These are phyloP conservation scores for Lepidurus apus DNA, from an alignment of 1,140 invertebrate species.

Conservation along the genomic window DNA sequence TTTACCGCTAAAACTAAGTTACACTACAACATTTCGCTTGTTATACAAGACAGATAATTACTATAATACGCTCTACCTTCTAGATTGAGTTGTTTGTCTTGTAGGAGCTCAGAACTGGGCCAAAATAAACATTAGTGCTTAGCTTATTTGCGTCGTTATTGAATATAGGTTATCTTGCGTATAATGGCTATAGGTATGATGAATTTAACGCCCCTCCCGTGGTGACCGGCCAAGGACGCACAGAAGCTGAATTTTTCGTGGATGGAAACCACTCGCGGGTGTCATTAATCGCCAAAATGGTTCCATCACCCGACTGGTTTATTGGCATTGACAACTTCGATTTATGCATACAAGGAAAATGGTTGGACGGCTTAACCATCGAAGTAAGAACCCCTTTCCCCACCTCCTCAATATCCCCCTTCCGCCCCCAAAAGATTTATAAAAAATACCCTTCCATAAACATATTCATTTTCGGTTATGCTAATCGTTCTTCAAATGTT, in stretches of 20 bases:
- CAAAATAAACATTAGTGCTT: not conserved
- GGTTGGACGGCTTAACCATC: slow-evolving; percentile 85
- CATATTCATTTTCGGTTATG: slow-evolving; percentile 24
- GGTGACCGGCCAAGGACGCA: slow-evolving; percentile 64
- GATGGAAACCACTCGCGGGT: slow-evolving; percentile 83
- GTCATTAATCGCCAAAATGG: slow-evolving; percentile 71
- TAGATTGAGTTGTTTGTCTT: not conserved
- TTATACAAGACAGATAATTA: not conserved
- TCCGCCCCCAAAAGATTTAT: not conserved
- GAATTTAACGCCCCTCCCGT: slow-evolving; percentile 74
- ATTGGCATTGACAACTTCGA: slow-evolving; percentile 89
- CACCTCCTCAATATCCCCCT: not conserved
- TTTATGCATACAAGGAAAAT: slow-evolving; percentile 89
- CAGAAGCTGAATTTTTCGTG: slow-evolving; percentile 77
- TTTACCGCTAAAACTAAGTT: not conserved
- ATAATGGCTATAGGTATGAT: slow-evolving; percentile 54
- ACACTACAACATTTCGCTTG: not conserved
- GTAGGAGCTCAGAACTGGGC: no score
- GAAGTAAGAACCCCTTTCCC: slow-evolving; percentile 55
- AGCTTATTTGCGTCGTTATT: not conserved
- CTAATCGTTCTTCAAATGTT: slow-evolving; percentile 22
- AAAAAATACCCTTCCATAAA: not conserved
- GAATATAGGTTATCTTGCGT: slow-evolving; percentile 50
- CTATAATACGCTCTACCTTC: no score
- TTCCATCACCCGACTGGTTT: slow-evolving; percentile 97